Conservation (phyloP, 2,888 invertebrate species). For the Heliconius charithonia region DNA sequence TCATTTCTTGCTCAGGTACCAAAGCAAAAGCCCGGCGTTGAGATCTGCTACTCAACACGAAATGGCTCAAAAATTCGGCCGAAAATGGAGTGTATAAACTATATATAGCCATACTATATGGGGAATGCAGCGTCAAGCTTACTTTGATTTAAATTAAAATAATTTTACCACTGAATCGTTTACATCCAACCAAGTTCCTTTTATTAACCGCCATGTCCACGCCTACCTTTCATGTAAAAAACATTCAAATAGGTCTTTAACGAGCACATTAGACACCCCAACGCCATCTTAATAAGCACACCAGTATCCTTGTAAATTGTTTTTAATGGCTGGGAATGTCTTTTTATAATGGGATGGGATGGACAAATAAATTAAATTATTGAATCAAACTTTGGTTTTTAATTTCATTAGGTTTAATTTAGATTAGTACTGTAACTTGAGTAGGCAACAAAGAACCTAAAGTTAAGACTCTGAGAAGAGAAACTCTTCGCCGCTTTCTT, state of each 20-base stretch:
- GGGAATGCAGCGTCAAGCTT: too few relatives aligned
- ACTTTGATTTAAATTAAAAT: not conserved
- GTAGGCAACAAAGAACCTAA: too few relatives aligned
- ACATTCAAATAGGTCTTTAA: constrained; percentile 18
- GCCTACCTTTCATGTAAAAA: constrained; percentile 8
- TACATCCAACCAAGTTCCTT: not conserved
- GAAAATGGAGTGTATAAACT: too few relatives aligned
- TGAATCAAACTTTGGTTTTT: not conserved
- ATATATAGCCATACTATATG: too few relatives aligned
- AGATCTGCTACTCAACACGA: too few relatives aligned
- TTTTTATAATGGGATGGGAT: not conserved
- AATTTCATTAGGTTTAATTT: too few relatives aligned
- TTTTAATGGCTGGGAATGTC: constrained; percentile 19
- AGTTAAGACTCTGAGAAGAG: too few relatives aligned
- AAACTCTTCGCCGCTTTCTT: too few relatives aligned
- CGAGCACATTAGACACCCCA: constrained; percentile 11
- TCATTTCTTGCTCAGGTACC: too few relatives aligned
- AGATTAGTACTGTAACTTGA: too few relatives aligned
- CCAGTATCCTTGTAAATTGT: constrained; percentile 28
- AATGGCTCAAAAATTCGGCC: too few relatives aligned
- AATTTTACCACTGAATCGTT: not conserved
- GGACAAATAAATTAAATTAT: not conserved
- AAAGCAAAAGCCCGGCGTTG: too few relatives aligned
- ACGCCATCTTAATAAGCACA: constrained; percentile 28
- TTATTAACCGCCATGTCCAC: not conserved